These are phyloP conservation scores for Platysteira castanea DNA, from an alignment of 2,113 vertebrate genomes.

Conservation along the genomic window DNA sequence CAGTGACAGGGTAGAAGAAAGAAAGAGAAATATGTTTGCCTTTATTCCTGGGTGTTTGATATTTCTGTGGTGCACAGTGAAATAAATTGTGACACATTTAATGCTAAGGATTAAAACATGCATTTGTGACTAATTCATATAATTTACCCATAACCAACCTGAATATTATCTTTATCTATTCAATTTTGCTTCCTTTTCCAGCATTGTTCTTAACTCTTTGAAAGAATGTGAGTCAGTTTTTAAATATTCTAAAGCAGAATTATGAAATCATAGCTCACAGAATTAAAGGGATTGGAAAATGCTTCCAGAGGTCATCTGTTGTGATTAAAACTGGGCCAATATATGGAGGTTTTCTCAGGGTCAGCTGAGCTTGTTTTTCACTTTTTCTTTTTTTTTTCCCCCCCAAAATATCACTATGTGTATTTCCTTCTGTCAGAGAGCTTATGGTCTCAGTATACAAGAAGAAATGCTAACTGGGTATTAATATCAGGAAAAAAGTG, in stretches of 20 bases:
- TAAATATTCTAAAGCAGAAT: not conserved
- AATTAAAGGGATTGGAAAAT: not conserved
- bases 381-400: fast-evolving
- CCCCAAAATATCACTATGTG: fast-evolving
- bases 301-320: not conserved
- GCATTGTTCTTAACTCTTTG: not conserved
- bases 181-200: not conserved
- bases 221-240: not conserved
- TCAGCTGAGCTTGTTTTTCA: fast-evolving
- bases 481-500: not conserved
- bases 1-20: not conserved
- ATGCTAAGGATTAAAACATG: not conserved
- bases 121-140: not conserved
- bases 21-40: not conserved
- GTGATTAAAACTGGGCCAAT: not conserved
- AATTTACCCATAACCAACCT: not conserved
- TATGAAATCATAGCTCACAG: not conserved
- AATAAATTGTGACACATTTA: not conserved
- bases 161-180: not conserved
- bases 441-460: not conserved
- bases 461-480: not conserved
- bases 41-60: not conserved
- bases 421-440: not conserved
- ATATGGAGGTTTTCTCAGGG: not conserved
- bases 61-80: not conserved